Conservation (phyloP, 1,140 invertebrate genomes). For the Mesaphorura yosii region DNA sequence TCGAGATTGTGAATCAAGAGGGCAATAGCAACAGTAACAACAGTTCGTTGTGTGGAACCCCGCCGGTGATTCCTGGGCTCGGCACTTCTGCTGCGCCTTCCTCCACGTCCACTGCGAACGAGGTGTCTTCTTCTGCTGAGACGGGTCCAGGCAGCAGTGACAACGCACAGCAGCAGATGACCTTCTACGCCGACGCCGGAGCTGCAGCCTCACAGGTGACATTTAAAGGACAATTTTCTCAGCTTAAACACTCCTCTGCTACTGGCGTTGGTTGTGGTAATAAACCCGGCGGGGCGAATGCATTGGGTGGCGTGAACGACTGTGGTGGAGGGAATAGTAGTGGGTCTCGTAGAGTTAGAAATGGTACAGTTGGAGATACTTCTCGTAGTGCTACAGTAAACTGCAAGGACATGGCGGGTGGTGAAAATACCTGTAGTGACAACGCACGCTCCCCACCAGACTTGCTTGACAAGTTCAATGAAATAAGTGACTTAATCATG, state of each 20-base stretch:
- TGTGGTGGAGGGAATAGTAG: conserved; percentile 9
- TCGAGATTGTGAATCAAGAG: conserved; percentile 47
- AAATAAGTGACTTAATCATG: conserved; percentile 32
- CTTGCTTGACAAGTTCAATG: conserved; percentile 32
- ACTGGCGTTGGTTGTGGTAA: no score
- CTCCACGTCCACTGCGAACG: no score
- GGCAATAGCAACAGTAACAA: conserved; percentile 18
- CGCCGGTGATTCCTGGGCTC: neutral
- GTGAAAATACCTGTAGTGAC: conserved; percentile 11
- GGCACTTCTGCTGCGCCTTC: neutral
- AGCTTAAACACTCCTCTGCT: neutral
- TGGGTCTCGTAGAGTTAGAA: conserved; percentile 10
- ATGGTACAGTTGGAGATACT: neutral
- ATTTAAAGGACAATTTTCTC: conserved; percentile 13
- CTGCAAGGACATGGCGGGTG: neutral
- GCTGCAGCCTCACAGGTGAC: conserved; percentile 7
- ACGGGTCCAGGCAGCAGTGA: neutral
- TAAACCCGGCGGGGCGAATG: neutral
- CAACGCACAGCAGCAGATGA: conserved; percentile 17
- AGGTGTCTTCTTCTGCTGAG: no score
- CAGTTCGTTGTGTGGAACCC: neutral
- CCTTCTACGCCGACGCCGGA: conserved; percentile 25
- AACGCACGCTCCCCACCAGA: conserved; percentile 7
- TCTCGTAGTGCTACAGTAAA: neutral
- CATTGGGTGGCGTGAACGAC: neutral